Evolutionary conservation across 2,797 vertebrate species (phyloP), one percentile per base, ranked within the genome.

Genomic region (Fistularia tabacaria): DNA sequence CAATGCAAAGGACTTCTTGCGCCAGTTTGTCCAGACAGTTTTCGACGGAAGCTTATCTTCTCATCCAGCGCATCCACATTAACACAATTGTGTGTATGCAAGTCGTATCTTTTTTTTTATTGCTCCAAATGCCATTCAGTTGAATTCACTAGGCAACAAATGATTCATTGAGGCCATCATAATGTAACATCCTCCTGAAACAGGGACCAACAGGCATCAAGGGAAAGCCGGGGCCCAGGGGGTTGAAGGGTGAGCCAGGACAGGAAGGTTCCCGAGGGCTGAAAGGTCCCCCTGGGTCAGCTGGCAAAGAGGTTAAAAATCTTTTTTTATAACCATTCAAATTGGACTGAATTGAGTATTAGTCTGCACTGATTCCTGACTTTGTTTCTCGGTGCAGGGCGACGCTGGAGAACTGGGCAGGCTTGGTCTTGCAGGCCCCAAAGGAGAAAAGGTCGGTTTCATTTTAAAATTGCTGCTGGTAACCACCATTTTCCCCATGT

Each of bases 361-460:
- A 10, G 49, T 13, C 40, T 75, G 13, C 8, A 7, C 58, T 13
- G 9, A 56, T 36, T 8, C 54, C 52, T 46, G n/a, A 39, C 57
- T 51, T 41, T 61, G 7, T 42, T n/a, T 50, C 37, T 53, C 9
- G 54, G 3, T 63, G 7, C 46, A 90, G 88, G 87, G 85, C 46
- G 62, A 63, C 13, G 39, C 41, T 14, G 87, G 84, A 40, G 62
- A 57, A 15, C 63, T 71, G 9, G 88, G 88, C 3, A 7, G 53
- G 49, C 40, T 11, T 42, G 87, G 88, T 15, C 46, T 80, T 51
- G 53, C 42, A 15, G 85, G 88, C 9, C 51, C 60, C 25, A 82
- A 75, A 73, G 88, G 88, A 77, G 53, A 69, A 61, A 90, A 89
- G 85, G 88, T 88, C 49, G 61, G 49, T 47, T 41, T 12, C 13